These are phyloP conservation scores for Apotomis turbidana DNA, from an alignment of 2,888 invertebrate genomes.

Conservation along the genomic window DNA sequence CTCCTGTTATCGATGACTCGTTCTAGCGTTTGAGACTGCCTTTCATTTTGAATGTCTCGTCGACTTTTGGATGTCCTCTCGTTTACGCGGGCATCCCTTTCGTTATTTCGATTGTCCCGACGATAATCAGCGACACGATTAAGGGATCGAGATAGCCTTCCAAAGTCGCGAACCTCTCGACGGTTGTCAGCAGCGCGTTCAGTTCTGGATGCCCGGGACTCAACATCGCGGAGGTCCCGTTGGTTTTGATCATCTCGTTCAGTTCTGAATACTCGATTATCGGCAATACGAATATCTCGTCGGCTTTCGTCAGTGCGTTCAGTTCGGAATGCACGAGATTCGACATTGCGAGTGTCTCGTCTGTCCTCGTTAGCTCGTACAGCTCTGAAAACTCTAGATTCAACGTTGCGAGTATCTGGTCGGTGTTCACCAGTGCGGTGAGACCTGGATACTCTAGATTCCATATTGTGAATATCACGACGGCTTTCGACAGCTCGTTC, in stretches of 20 bases:
- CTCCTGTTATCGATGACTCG: conserved; percentile 12
- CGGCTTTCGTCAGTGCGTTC: neutral
- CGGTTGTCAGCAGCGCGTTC: neutral
- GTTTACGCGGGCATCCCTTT: no score
- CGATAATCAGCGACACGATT: neutral
- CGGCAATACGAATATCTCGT: neutral
- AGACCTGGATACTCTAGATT: neutral
- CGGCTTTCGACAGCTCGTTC: neutral
- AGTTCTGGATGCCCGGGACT: neutral
- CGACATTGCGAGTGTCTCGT: neutral
- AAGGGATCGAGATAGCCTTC: neutral
- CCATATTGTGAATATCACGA: neutral
- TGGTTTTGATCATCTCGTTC: conserved; percentile 2
- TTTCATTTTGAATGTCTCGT: no score
- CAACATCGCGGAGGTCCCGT: neutral
- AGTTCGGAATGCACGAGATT: neutral
- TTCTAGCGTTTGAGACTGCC: conserved; percentile 4
- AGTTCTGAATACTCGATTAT: neutral
- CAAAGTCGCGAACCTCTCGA: neutral
- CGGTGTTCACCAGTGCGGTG: neutral
- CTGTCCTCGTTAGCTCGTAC: neutral
- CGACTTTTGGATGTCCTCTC: no score
- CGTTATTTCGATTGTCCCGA: neutral
- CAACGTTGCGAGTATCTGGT: neutral
- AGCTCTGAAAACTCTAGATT: neutral